Evolutionary conservation across 2,888 invertebrate species (phyloP), one percentile per base, ranked within the genome.

Genomic region (Drosophila rubida): DNA sequence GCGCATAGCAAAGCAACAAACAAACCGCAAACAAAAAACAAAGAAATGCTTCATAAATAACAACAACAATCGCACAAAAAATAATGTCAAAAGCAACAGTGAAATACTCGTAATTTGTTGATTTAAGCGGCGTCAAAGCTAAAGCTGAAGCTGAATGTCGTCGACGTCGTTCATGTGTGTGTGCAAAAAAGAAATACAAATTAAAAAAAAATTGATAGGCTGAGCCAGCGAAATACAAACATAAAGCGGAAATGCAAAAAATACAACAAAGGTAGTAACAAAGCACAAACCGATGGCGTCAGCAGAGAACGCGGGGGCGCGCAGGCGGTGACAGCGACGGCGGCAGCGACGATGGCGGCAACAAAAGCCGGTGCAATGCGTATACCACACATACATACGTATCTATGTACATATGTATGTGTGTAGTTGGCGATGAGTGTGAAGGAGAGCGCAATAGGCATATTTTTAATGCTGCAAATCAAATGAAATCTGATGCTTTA

Each of bases 321-420:
- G 69, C 59, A 39, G 58, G 49, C 53, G 2, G 13, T 6, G 59
- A 49, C 32, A 11, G 41, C 39, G 61, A 32, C 16, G 59, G 37
- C 76, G 62, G 49, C 50, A 48, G 23, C 44, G 30, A 19, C 49
- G 61, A 41, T 62, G 64, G 66, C 70, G 81, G 82, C 80, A 83
- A 80, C 78, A 80, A 72, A 79, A 88, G 85, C 87, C 87, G 87
- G 87, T 81, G 80, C 83, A 78, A 70, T 80, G 75, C 70, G 77
- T 75, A 62, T 80, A 67, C 48, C n/a, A 41, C 41, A 57, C 55
- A 55, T 45, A 23, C 27, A 25, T 7, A 37, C 4, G 30, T 4
- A 27, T 16, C 22, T 4, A 30, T 5, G 19, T 4, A 22, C n/a
- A 27, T 5, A 37, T 9, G 16, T 13, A 23, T 22, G 44, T 22